Conservation (phyloP, 2,113 vertebrate genomes). For the Plecturocebus donacophilus region DNA sequence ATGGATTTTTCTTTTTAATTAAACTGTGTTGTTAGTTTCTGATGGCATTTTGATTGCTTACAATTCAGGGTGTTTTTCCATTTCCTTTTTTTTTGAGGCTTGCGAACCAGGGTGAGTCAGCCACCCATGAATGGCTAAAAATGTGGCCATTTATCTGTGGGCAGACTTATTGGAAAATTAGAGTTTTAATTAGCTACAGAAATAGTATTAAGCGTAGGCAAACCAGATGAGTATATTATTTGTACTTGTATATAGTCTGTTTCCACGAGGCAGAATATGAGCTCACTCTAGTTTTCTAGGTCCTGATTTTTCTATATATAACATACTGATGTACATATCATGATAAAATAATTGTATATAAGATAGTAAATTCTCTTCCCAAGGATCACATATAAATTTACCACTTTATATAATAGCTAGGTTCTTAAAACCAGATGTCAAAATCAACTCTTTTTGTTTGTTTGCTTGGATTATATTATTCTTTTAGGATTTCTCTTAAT, state of each 20-base stretch:
- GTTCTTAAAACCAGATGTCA: neutral
- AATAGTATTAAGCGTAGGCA: constrained; percentile 26
- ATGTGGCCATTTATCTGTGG: constrained; percentile 35
- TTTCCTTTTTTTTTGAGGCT: constrained; percentile 31
- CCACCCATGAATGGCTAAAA: neutral
- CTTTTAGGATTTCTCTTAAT: constrained; percentile 28
- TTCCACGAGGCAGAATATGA: constrained; percentile 1
- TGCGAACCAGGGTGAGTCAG: constrained; percentile 16
- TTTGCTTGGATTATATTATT: neutral
- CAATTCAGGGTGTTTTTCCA: constrained; percentile 62
- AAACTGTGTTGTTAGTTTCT: constrained; percentile 60
- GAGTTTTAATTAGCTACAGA: constrained; percentile 60
- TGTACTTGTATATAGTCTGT: neutral
- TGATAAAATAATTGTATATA: neutral
- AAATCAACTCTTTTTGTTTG: neutral
- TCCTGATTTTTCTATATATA: neutral
- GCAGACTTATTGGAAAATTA: constrained; percentile 60
- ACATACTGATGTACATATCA: neutral
- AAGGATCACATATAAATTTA: neutral
- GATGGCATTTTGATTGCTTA: constrained; percentile 57
- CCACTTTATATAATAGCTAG: neutral
- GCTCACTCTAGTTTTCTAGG: neutral
- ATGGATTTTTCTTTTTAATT: constrained; percentile 74
- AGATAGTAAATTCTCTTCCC: neutral
- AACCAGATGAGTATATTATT: neutral